These are phyloP conservation scores for Coptodon bakossiorum DNA, from an alignment of 2,113 vertebrate genomes.

Conservation along the genomic window DNA sequence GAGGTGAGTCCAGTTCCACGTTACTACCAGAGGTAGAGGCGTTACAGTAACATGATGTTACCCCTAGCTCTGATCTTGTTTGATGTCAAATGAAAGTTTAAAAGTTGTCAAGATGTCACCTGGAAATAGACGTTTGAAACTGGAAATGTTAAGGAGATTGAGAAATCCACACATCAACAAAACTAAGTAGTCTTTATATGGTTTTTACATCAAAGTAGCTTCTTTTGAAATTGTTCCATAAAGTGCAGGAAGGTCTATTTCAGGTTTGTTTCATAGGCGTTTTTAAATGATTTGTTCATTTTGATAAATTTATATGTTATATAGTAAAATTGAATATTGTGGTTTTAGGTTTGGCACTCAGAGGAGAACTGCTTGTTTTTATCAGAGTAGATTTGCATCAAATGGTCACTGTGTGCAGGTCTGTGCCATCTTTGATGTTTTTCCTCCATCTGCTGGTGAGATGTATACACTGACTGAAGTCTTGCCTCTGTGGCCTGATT, in stretches of 20 bases:
- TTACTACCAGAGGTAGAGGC: background rate
- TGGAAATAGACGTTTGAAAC: background rate
- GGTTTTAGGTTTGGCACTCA: rapidly evolving
- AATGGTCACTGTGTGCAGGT: background rate
- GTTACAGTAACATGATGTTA: background rate
- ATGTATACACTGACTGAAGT: rapidly evolving
- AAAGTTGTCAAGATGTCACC: background rate
- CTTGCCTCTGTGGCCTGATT: background rate
- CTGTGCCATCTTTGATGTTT: background rate
- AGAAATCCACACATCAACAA: background rate
- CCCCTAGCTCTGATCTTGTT: background rate
- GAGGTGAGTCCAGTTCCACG: background rate
- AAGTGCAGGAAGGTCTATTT: background rate
- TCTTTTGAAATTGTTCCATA: background rate
- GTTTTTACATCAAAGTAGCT: background rate
- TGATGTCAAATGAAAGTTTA: rapidly evolving
- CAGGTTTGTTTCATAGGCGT: rapidly evolving
- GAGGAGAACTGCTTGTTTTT: background rate
- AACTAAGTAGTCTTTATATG: background rate
- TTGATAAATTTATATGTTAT: rapidly evolving
- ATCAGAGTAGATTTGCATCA: background rate
- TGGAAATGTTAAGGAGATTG: rapidly evolving
- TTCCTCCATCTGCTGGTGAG: conserved; percentile 24
- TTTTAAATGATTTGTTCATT: background rate
- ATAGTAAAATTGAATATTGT: background rate